phyloP scores from a whole-genome alignment of 2,113 vertebrate genomes.

The Notiomystis cincta region DNA sequence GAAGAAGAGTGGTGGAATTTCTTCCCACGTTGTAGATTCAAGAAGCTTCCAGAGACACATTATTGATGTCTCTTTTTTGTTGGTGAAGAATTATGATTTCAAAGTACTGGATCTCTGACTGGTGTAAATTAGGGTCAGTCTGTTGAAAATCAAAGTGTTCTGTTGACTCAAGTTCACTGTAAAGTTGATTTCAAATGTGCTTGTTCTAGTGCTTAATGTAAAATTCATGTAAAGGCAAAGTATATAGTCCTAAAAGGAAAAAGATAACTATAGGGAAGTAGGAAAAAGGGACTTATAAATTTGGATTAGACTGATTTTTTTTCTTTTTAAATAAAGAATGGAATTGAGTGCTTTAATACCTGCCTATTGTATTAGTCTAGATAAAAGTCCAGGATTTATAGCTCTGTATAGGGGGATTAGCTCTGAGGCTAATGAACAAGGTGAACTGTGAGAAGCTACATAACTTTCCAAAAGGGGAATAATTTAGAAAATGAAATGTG shows the following conservation, averaged over 20 bases:
- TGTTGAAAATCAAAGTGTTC: neutral
- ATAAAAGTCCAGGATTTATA: neutral
- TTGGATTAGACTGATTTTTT: neutral
- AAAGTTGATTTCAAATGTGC: neutral
- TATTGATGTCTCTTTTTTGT: neutral
- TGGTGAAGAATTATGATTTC: neutral
- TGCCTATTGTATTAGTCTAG: neutral
- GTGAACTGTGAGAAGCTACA: neutral
- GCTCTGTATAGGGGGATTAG: neutral
- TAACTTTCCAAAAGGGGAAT: neutral
- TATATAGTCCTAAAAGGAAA: neutral
- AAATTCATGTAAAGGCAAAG: neutral
- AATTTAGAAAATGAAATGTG: neutral
- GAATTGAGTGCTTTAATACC: neutral
- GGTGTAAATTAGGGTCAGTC: neutral
- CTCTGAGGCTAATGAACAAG: neutral
- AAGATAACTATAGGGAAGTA: neutral
- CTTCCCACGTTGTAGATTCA: neutral
- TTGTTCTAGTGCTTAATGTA: neutral
- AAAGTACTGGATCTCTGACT: neutral
- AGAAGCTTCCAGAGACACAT: neutral
- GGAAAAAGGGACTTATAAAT: neutral
- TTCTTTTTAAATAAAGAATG: neutral
- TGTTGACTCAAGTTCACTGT: neutral
- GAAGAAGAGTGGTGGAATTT: neutral